Base-by-base conservation (phyloP, 2,888 invertebrate genomes). In the Empis stercorea region DNA sequence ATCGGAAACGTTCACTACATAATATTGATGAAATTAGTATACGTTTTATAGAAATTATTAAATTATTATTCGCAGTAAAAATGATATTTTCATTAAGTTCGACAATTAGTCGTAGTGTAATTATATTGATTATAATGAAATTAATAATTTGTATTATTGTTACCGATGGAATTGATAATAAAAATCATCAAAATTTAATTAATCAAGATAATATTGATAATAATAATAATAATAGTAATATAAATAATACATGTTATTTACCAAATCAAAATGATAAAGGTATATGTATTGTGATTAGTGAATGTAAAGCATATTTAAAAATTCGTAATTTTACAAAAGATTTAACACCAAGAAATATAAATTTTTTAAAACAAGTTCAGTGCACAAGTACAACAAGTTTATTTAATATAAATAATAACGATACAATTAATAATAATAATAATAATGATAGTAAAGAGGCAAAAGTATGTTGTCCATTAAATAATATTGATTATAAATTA, bases 191-290 rank as follows among this genome's bases (percentile, higher is more conserved):
- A 6, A 4, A 27, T 27, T 7, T 27, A 27, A 27, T 34, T 36
- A 37, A 16, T 16, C 10, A 16, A 10, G 16, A 37, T 37, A 11
- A 9, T 10, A 2, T 16, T 37, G 17, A 37, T 16, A 16, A 2
- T 16, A 11, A 13, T 34, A 34, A 34, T n/a, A 13, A 17, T 17
- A 13, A 17, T 17, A 20, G 17, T 38, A 38, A 38, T 34, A 4
- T 34, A 6, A 34, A 34, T 38, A 38, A 17, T 11, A 17, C 67
- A 52, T 67, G 67, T 48, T 61, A 62, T 41, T 67, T 67, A 54
- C 67, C 67, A 39, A 68, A 67, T 50, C 66, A 68, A 50, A 56
- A 58, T 30, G 62, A 61, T 50, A 56, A 56, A 13, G 68, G 67
- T 37, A 46, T 60, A 27, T 68, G 68, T 48, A 49, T 62, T 17